A percentile compares a stretch with the other conserved stretches of the same genome.
phyloP scores from a whole-genome alignment of 2,113 vertebrate species.

The Oenanthe melanoleuca region DNA sequence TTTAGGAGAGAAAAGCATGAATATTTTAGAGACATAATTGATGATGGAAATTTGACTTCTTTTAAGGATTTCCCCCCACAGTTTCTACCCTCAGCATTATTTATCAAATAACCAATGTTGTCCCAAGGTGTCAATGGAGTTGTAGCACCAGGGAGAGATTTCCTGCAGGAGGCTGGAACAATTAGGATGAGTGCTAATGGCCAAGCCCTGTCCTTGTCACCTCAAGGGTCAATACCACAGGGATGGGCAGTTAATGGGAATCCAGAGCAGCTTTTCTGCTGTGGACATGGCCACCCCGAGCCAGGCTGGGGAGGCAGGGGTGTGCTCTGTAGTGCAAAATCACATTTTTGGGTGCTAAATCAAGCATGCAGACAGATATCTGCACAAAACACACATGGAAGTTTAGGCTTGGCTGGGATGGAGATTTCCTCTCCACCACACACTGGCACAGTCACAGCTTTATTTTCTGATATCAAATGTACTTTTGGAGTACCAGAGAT shows the following conservation, averaged over 20 bases:
- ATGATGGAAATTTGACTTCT: neutral
- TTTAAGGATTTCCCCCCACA: neutral
- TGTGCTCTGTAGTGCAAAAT: neutral
- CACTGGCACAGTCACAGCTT: neutral
- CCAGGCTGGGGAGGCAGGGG: neutral
- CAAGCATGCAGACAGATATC: neutral
- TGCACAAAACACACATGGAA: neutral
- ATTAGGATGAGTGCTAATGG: neutral
- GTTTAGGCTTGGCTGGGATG: neutral
- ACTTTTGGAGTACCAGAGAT: neutral
- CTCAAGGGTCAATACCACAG: neutral
- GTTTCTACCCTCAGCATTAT: neutral
- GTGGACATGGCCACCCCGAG: neutral
- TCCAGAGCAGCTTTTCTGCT: neutral
- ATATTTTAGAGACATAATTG: neutral
- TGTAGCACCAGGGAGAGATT: neutral
- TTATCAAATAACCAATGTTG: neutral
- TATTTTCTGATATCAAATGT: neutral
- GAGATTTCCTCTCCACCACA: neutral
- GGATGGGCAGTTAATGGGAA: neutral
- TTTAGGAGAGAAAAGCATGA: neutral
- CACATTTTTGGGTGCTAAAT: neutral
- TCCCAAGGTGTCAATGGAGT: neutral
- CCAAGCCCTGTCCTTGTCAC: neutral
- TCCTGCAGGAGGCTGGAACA: neutral